A percentile compares a stretch with the other conserved stretches of the same genome.
Evolutionary conservation across 1,140 invertebrate species (phyloP).

Genomic region (Drosophila kepulauana): DNA sequence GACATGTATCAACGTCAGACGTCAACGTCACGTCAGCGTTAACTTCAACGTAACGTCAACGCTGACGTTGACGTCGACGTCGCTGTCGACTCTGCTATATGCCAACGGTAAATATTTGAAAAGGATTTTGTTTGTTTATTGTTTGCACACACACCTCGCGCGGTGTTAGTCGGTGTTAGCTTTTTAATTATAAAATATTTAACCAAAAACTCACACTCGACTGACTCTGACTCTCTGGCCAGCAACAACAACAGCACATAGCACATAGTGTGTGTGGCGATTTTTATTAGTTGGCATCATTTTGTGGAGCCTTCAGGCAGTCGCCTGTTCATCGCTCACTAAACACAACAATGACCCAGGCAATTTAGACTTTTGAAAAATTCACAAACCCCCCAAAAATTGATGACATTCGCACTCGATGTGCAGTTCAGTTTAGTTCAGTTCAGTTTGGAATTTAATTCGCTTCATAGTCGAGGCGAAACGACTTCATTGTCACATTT

Average conservation of each 20-base stretch:
- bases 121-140: constrained; percentile 85
- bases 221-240: constrained; percentile 24
- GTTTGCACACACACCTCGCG: constrained; percentile 83
- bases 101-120: constrained; percentile 84
- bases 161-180: constrained; percentile 84
- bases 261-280: constrained; percentile 15
- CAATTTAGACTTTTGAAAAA: constrained; percentile 81
- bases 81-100: constrained; percentile 64
- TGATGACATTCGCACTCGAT: constrained; percentile 61
- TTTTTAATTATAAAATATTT: constrained; percentile 85
- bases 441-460: constrained; percentile 29
- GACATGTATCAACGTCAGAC: constrained; percentile 20
- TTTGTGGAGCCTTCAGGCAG: constrained; percentile 28
- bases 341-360: constrained; percentile 77
- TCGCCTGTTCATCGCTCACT: constrained; percentile 68
- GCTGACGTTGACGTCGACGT: constrained; percentile 29
- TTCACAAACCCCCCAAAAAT: constrained; percentile 69
- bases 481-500: constrained; percentile 76
- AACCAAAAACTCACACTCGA: constrained; percentile 84
- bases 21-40: neutral
- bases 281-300: constrained; percentile 64
- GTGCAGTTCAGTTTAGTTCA: constrained; percentile 1
- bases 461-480: constrained; percentile 51
- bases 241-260: neutral
- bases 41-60: too few relatives aligned